Evolutionary conservation across 2,888 invertebrate species (phyloP).

Genomic region (Hetaerina titia): DNA sequence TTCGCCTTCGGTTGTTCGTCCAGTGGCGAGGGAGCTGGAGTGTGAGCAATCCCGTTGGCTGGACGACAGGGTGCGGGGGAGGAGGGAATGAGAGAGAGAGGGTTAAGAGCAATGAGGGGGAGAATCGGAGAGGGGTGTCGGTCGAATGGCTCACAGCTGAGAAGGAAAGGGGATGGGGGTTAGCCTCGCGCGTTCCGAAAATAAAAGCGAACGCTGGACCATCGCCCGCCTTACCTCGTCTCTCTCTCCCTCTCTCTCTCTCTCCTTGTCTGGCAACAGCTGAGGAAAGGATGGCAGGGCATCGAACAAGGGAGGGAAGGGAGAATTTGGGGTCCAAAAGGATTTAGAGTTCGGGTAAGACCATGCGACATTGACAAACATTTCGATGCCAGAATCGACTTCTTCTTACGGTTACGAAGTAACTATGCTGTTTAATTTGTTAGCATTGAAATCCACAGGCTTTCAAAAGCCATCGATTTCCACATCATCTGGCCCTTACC

Average conservation of each 20-base stretch:
- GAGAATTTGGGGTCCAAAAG: not conserved
- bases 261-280: not conserved
- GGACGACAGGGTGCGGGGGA: not conserved
- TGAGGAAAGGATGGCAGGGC: not conserved
- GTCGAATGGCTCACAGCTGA: not conserved
- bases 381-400: no score
- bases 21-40: no score
- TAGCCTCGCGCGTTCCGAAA: constrained; percentile 7
- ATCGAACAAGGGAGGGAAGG: not conserved
- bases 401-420: no score
- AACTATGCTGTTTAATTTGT: no score
- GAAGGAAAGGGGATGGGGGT: not conserved
- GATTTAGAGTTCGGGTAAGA: not conserved
- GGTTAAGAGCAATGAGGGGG: no score
- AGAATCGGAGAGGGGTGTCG: not conserved
- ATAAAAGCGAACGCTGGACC: constrained; percentile 53
- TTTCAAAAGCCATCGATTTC: no score
- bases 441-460: no score
- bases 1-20: no score
- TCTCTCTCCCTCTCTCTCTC: not conserved
- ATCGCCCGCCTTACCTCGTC: constrained; percentile 24
- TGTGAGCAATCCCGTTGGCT: no score
- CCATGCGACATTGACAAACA: no score
- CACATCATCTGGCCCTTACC: no score
- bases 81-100: not conserved